Base-by-base conservation (phyloP, 1,140 invertebrate species). In the Linepithema humile region DNA sequence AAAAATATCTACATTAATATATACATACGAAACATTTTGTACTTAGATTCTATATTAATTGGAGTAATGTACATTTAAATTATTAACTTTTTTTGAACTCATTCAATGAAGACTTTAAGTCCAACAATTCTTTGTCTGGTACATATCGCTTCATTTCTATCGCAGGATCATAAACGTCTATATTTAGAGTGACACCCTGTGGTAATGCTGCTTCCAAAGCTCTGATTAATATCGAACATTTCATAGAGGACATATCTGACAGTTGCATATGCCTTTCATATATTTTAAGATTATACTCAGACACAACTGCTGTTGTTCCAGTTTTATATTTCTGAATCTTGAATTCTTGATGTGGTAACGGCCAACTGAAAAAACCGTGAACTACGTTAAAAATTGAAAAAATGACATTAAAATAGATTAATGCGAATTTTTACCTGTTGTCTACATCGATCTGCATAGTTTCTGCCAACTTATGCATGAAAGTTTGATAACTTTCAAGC, bases 221-320 rank as follows among this genome's bases (percentile, higher is more conserved):
- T 88, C 97, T 95, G 50, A 98, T 90, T 50, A 98, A 95, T 26
- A 97, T 92, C 2, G 96, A 95, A 73, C 95, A 94, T 64, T 95
- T 84, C 0, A 92, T 93, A 1, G 95, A 91, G 40, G 96, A 94
- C 1, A 97, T 92, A 88, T 97, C 95, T 5, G 91, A 91, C 0
- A 97, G 93, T 95, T 97, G 96, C 9, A 97, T 94, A 93, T 97
- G 97, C 90, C 98, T 95, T 93, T 98, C 96, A 93, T 98, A 98
- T 0, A 96, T 91, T 84, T 96, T 96, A 53, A 98, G 91, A 38
- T 95, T 92, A 89, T 97, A 98, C 89, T 97, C 96, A 3, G 95
- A 88, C 59, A 97, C 96, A 1, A 97, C 87, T 32, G 95, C 94
- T 35, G 95, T 95, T 74, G 96, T 96, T 74, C 95, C 95, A 17